Evolutionary conservation across 2,888 invertebrate genomes (phyloP).

Genomic region (Tyria jacobaeae): DNA sequence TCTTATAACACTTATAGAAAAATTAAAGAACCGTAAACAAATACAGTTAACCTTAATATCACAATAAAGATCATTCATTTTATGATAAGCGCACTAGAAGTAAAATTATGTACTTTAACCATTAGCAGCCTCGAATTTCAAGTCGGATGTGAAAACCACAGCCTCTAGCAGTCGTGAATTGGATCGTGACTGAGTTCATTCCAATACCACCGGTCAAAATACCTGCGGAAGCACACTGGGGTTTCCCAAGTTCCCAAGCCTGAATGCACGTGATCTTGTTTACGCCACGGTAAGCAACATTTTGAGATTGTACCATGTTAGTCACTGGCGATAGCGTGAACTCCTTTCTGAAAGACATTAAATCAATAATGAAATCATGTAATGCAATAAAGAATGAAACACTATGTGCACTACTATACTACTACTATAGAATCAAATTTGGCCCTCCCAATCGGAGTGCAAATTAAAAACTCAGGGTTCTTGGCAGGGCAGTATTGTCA

Average conservation of each 20-base stretch:
- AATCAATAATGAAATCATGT: neutral
- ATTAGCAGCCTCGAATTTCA: neutral
- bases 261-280: neutral
- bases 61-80: neutral
- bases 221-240: neutral
- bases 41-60: neutral
- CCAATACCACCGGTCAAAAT: slow-evolving; percentile 1
- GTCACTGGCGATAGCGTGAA: neutral
- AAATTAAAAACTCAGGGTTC: too few relatives aligned
- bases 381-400: too few relatives aligned
- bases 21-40: neutral
- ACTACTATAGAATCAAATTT: too few relatives aligned
- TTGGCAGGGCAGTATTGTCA: too few relatives aligned
- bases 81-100: neutral
- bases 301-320: slow-evolving; percentile 6
- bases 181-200: neutral
- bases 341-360: neutral
- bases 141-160: slow-evolving; percentile 3
- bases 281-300: neutral
- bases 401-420: too few relatives aligned
- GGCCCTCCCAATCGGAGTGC: too few relatives aligned
- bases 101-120: neutral
- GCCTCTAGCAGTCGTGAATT: slow-evolving; percentile 7
- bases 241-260: slow-evolving; percentile 12
- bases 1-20: neutral